Base-by-base conservation (phyloP, 2,113 vertebrate species). In the Colossoma macropomum region DNA sequence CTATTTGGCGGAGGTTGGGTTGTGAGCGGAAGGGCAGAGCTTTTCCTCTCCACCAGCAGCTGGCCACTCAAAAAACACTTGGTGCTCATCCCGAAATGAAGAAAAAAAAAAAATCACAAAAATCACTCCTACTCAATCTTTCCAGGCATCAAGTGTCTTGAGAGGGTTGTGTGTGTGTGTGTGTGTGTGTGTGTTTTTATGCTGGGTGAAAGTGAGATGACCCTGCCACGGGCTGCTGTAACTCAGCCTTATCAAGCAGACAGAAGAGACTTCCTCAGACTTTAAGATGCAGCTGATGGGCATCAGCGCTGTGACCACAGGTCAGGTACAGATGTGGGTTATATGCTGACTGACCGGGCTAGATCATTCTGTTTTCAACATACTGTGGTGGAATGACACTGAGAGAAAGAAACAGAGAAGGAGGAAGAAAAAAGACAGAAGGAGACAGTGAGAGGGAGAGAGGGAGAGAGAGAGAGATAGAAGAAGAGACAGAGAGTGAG, bases 231-330 rank as follows among this genome's bases (percentile, higher is more conserved):
- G 81, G 70, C 59, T 77, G 56, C 81, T 34, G 71, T 77, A 65
- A 19, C 72, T 75, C 48, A 28, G 77, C 62, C 85, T 86, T 79
- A 83, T 84, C 85, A 78, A 62, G 23, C 82, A 81, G 79, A 84
- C 56, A 71, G 63, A 41, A 69, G 60, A 77, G 68, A 63, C 54
- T 60, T 73, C 69, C 72, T 38, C 76, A 68, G 78, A 68, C 54
- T 21, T 45, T 70, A 50, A 69, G 23, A 75, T 23, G 85, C 28
- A 27, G 27, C 72, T 77, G 77, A 84, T 84, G 69, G 79, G 71
- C 32, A 84, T 84, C 85, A 86, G 78, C 59, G 68, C 59, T 48
- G 59, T 21, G 52, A 62, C 68, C 82, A 38, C 50, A 69, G 74
- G 79, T 77, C 75, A 84, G n/a, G 59, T 41, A 56, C 77, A 16